Conservation (phyloP, 2,888 invertebrate genomes). For the Scaeva pyrastri region DNA sequence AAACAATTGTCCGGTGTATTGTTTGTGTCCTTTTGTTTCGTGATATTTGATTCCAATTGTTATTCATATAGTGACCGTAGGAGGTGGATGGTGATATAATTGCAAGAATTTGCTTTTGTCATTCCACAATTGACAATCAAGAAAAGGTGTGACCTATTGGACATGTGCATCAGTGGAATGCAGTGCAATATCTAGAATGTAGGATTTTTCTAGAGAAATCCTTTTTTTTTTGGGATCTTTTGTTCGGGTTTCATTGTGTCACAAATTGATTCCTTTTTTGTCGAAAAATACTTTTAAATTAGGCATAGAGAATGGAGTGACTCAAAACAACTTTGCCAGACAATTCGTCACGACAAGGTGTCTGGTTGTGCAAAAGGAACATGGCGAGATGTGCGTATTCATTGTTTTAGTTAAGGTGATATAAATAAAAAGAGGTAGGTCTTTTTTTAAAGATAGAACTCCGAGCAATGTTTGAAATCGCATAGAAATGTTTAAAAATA, state of each 20-base stretch:
- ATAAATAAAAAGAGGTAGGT: too few species aligned
- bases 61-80: constrained; percentile 49
- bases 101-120: constrained; percentile 63
- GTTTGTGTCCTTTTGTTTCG: constrained; percentile 55
- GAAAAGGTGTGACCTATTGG: constrained; percentile 67
- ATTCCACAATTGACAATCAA: background rate
- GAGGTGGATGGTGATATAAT: constrained; percentile 68
- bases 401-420: background rate
- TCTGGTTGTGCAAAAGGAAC: constrained; percentile 31
- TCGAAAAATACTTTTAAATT: constrained; percentile 62
- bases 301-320: constrained; percentile 46
- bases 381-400: background rate
- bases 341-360: constrained; percentile 76
- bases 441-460: too few species aligned
- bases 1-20: constrained; percentile 49
- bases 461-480: too few species aligned
- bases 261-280: constrained; percentile 58
- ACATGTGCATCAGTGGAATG: constrained; percentile 45
- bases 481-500: too few species aligned
- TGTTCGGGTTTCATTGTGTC: constrained; percentile 55
- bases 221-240: background rate
- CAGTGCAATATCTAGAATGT: constrained; percentile 18
- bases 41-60: constrained; percentile 45
- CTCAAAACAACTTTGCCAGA: constrained; percentile 63
- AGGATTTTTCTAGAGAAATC: constrained; percentile 5